Conservation (phyloP, 2,888 invertebrate species). For the Standfussiana lucernea region DNA sequence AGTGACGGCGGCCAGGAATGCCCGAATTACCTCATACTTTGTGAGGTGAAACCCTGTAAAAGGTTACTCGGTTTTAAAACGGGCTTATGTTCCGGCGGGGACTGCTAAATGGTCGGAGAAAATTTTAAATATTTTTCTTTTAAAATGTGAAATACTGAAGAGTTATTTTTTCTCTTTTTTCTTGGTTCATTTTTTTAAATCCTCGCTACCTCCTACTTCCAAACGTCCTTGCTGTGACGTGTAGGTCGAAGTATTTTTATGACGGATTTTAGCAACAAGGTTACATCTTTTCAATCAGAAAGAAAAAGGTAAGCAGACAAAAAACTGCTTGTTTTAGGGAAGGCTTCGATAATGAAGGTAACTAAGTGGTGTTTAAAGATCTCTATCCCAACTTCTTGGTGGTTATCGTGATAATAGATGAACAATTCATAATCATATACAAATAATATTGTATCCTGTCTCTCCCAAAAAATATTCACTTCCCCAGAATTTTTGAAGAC, state of each 20-base stretch:
- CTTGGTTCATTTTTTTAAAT: background rate
- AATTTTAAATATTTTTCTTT: constrained; percentile 28
- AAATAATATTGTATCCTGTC: background rate
- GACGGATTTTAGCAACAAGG: background rate
- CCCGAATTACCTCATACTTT: constrained; percentile 55
- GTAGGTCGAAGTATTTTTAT: background rate
- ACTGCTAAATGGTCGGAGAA: constrained; percentile 16
- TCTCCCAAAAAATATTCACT: background rate
- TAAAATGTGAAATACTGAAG: background rate
- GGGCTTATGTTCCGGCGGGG: constrained; percentile 12
- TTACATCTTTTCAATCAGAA: background rate
- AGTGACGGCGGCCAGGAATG: constrained; percentile 61
- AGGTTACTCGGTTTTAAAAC: constrained; percentile 37
- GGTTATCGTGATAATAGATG: background rate
- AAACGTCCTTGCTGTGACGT: background rate
- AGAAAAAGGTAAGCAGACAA: background rate
- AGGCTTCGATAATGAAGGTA: background rate
- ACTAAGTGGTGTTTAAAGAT: background rate
- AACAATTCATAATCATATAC: background rate
- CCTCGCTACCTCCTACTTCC: background rate
- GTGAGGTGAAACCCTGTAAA: constrained; percentile 41
- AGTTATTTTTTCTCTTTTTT: background rate
- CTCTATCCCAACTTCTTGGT: background rate
- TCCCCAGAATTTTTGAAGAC: background rate
- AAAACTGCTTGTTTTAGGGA: background rate